Percentiles rank a stretch among this genome's conserved stretches.
These are phyloP conservation scores for Altica lythri DNA, from an alignment of 2,888 invertebrate species.

Conservation along the genomic window DNA sequence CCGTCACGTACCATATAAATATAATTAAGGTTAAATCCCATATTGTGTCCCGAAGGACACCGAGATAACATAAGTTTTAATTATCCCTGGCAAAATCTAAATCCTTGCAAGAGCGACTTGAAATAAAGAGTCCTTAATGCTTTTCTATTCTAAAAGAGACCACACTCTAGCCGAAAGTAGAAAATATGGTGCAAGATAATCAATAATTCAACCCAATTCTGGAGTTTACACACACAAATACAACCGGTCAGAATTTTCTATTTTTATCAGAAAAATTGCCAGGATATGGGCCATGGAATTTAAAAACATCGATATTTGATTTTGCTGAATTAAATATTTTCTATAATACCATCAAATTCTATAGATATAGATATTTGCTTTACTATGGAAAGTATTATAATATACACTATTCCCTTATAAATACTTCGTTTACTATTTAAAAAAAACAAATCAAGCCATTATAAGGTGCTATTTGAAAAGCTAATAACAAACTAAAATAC, in stretches of 20 bases:
- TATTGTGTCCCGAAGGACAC: background rate
- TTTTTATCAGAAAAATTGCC: constrained; percentile 22
- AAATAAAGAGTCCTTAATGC: constrained; percentile 14
- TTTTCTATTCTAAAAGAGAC: constrained; percentile 2
- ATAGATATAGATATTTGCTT: too few relatives aligned
- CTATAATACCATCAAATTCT: too few relatives aligned
- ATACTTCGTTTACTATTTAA: too few relatives aligned
- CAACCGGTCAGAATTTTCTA: constrained; percentile 32
- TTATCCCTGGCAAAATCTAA: background rate
- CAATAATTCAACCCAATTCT: constrained; percentile 39
- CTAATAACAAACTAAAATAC: too few relatives aligned
- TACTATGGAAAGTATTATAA: too few relatives aligned
- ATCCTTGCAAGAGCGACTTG: constrained; percentile 12
- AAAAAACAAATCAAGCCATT: too few relatives aligned
- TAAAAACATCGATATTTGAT: background rate
- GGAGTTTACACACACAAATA: constrained; percentile 30
- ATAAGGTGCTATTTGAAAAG: too few relatives aligned
- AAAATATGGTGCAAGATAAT: constrained; percentile 42
- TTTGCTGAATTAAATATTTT: background rate
- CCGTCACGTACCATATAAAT: too few relatives aligned
- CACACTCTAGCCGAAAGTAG: constrained; percentile 23
- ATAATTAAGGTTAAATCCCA: background rate
- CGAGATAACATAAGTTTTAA: background rate
- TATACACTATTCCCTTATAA: too few relatives aligned
- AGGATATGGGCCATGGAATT: constrained; percentile 1